Conservation (phyloP, 2,113 vertebrate species). For the Apeltes quadracus region DNA sequence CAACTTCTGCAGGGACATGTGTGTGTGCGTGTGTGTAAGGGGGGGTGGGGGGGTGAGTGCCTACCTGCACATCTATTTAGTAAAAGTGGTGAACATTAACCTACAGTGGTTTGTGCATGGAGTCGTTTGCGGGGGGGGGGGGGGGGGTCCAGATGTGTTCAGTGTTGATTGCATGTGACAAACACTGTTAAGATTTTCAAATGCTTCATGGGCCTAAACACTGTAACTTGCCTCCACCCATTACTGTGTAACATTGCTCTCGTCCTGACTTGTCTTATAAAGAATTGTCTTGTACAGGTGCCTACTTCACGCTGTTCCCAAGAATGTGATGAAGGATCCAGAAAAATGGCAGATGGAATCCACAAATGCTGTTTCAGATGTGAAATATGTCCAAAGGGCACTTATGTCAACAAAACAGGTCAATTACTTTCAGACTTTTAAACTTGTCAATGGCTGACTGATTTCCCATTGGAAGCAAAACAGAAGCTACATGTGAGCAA, state of each 20-base stretch:
- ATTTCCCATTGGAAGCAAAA: neutral
- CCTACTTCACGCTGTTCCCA: conserved; percentile 56
- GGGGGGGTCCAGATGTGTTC: neutral
- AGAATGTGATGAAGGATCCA: conserved; percentile 48
- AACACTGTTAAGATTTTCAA: no score
- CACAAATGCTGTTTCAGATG: conserved; percentile 85
- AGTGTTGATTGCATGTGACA: neutral
- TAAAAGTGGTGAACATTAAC: neutral
- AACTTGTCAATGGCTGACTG: neutral
- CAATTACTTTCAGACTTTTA: conserved; percentile 12
- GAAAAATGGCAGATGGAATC: conserved; percentile 35
- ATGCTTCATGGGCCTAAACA: neutral
- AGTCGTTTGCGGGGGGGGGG: neutral
- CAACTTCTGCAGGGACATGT: neutral
- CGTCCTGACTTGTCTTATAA: neutral
- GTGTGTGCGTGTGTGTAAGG: conserved; percentile 1
- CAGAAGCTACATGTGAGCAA: neutral
- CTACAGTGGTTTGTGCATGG: neutral
- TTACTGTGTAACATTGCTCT: neutral
- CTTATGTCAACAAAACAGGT: conserved; percentile 84
- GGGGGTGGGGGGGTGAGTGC: no score
- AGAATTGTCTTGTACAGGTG: conserved; percentile 42
- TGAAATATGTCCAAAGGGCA: conserved; percentile 73
- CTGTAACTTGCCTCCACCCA: neutral
- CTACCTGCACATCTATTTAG: conserved; percentile 1